Base-by-base conservation (phyloP, 2,888 invertebrate species). In the Hemicrepidius hirtus region DNA sequence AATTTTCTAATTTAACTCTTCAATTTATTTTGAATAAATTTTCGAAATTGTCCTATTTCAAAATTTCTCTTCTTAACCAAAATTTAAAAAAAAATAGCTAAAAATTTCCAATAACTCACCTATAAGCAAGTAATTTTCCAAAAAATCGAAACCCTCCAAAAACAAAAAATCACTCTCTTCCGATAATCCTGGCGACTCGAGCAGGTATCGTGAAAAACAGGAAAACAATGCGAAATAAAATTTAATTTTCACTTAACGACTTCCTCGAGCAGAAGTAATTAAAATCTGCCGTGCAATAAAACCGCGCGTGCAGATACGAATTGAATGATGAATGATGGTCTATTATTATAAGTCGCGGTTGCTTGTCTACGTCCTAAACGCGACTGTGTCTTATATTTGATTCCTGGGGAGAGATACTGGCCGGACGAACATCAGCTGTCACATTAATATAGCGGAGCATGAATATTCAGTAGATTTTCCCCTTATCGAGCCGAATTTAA, bases 391-490 rank as follows among this genome's bases (percentile, higher is more conserved):
- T 65, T 40, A 16, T 46, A 21, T 49, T 65, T 53, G 49, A 37
- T 65, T 65, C 37, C 28, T 41, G 41, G 53, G 40, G 53, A 40
- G 55, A 62, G 60, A 21, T 32, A 44, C 20, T 44, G 41, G 65
- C 40, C 55, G 66, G 66, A 21, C 41, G 66, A 41, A 66, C 32
- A 67, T 67, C 67, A 67, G 59, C 59, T 59, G 67, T 67, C 67
- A 59, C 67, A 37, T 67, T 67, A 67, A 49, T 46, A 37, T 49
- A 37, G 67, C 40, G 67, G 49, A 18, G 35, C 67, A 67, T 67
- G 67, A 67, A 67, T 67, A 67, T 67, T 67, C 67, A 67, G 59
- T 49, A 44, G 59, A 46, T 67, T 57, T 65, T 35, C 67, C 46
- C 67, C 59, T 67, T 59, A 66, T 66, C 66, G 66, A 18, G 37